phyloP scores from a whole-genome alignment of 2,113 vertebrate genomes.

The Gymnobelideus leadbeateri region DNA sequence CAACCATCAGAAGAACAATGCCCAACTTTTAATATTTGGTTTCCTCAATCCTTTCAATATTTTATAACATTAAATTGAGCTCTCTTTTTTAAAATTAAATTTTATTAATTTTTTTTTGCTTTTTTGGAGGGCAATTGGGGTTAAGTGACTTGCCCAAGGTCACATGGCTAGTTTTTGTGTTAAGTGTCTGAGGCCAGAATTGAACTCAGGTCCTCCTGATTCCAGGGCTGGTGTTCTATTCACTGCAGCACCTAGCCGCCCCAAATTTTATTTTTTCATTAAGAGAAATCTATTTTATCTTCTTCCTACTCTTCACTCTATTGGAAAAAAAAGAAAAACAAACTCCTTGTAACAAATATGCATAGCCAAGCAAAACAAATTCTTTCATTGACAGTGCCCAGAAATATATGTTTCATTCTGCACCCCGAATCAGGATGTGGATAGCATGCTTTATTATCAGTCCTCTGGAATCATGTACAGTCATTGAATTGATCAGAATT shows the following conservation, averaged over 20 bases:
- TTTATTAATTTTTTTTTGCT: too few relatives aligned
- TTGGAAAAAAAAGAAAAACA: neutral
- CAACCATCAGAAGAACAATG: slow-evolving; percentile 39
- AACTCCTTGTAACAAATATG: neutral
- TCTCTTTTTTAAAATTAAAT: slow-evolving; percentile 9
- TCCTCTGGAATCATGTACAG: neutral
- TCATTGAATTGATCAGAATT: neutral
- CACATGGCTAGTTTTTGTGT: too few relatives aligned
- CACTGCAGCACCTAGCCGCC: too few relatives aligned
- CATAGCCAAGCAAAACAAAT: neutral
- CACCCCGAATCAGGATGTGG: neutral
- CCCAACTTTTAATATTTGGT: slow-evolving; percentile 53
- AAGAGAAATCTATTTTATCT: neutral
- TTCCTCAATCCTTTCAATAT: slow-evolving; percentile 51
- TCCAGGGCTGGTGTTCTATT: too few relatives aligned
- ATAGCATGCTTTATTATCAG: neutral
- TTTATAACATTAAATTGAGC: slow-evolving; percentile 72
- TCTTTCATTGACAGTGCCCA: neutral
- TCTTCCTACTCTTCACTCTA: neutral
- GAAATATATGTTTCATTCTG: neutral
- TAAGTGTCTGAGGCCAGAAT: too few relatives aligned
- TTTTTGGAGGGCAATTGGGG: too few relatives aligned
- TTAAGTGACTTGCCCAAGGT: too few relatives aligned
- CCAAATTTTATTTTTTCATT: neutral
- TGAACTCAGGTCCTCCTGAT: too few relatives aligned